Evolutionary conservation across 1,140 invertebrate genomes (phyloP).

Genomic region (Mycetomoellerius zeteki): DNA sequence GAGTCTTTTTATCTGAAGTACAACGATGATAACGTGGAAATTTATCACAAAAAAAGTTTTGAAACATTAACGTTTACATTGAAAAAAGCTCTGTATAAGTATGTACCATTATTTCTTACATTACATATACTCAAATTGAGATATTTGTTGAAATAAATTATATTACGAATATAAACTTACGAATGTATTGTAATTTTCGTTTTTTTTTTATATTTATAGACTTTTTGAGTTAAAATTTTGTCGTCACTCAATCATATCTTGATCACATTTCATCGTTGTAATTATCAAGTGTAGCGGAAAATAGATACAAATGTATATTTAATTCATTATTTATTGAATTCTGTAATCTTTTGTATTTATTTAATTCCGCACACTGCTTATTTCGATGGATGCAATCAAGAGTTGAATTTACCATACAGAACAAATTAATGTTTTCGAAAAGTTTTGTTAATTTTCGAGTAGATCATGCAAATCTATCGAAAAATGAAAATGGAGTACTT

Average conservation of each 20-base stretch:
- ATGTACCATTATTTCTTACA: neutral
- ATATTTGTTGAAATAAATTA: neutral
- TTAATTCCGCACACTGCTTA: neutral
- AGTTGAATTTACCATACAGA: neutral
- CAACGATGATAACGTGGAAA: neutral
- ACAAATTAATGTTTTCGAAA: constrained; percentile 19
- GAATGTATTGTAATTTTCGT: neutral
- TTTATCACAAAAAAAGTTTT: neutral
- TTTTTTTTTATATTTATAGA: constrained; percentile 11
- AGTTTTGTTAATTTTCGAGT: neutral
- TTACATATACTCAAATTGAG: neutral
- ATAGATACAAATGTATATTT: constrained; percentile 9
- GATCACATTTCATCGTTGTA: neutral
- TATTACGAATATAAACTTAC: neutral
- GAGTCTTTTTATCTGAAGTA: constrained; percentile 67
- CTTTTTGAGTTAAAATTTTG: neutral
- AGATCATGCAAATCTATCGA: neutral
- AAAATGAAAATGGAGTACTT: neutral
- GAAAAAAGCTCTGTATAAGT: neutral
- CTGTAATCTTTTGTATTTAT: neutral
- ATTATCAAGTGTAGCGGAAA: constrained; percentile 12
- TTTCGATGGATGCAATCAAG: neutral
- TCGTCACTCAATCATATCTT: neutral
- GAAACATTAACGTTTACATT: neutral
- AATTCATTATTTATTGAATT: neutral